Base-by-base conservation (phyloP, 2,797 vertebrate genomes). In the Momotus momota region DNA sequence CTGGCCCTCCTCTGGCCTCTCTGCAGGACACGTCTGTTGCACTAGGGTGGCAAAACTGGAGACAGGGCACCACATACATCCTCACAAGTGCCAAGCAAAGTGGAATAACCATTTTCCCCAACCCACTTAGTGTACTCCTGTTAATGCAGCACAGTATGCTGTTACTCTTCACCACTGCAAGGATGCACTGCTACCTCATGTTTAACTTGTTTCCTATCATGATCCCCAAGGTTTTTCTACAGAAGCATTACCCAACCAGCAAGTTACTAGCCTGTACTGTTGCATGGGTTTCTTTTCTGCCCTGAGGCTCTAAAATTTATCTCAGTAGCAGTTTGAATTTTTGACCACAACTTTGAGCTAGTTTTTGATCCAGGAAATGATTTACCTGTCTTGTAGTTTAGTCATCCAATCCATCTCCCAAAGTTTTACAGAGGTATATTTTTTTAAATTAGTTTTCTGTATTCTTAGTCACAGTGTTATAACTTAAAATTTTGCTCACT, bases 71-170 rank as follows among this genome's bases (percentile, higher is more conserved):
- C 25, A 40, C 25, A 15, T 38, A 40, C 8, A 3, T 61, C 43
- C 18, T 23, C 20, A 61, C 7, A 49, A 41, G 0, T n/a, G 7
- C 23, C 14, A 35, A 43, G 25, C 10, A 29, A 4, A 89, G 6
- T 1, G 1, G 12, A 52, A 71, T 14, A 66, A 58, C 26, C 0
- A 8, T 85, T 85, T 75, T 16, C 5, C 10, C 2, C 21, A 46
- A 0, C 14, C 12, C 2, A 2, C 17, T 86, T 55, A 33, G 14
- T 43, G 7, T 40, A 49, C 0, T 4, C 13, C 21, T 64, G 35
- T 48, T 22, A 43, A 55, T 17, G 26, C 23, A 65, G 27, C 45
- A 45, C 54, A 79, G 12, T 5, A 9, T 22, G 12, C 13, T 46
- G 8, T 43, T 41, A 41, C 7, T 31, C 31, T 51, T 79, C 33